A percentile compares a stretch with the other conserved stretches of the same genome.
Evolutionary conservation across 2,113 vertebrate species (phyloP).

Genomic region (Microtus oregoni): DNA sequence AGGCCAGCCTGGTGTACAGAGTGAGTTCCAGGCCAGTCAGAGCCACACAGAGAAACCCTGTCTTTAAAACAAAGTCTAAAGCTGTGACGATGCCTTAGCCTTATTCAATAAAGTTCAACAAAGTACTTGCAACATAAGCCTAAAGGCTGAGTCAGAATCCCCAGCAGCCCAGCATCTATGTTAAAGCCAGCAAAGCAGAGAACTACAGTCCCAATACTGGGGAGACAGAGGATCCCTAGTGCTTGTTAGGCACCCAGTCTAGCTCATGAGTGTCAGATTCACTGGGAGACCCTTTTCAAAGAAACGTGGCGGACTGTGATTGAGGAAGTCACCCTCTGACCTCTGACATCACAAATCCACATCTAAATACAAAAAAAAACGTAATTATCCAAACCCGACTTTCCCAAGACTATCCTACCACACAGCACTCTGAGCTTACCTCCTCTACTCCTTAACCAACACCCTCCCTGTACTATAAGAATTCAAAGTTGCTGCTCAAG

Average conservation of each 20-base stretch:
- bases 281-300: background rate
- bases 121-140: background rate
- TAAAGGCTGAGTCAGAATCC: background rate
- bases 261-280: background rate
- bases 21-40: background rate
- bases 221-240: background rate
- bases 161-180: background rate
- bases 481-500: background rate
- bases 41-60: background rate
- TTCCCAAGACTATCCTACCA: background rate
- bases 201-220: background rate
- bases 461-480: too few species aligned
- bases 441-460: background rate
- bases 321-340: background rate
- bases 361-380: background rate
- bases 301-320: background rate
- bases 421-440: background rate
- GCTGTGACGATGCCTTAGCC: background rate
- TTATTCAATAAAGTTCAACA: background rate
- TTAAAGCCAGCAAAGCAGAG: background rate
- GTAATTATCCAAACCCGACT: constrained; percentile 23
- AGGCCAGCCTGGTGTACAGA: background rate
- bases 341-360: background rate
- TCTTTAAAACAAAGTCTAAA: background rate
- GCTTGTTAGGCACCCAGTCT: background rate